A percentile compares a stretch with the other conserved stretches of the same genome.
Conservation (phyloP, 2,888 invertebrate species). For the Zygothrica quintamaculata region DNA sequence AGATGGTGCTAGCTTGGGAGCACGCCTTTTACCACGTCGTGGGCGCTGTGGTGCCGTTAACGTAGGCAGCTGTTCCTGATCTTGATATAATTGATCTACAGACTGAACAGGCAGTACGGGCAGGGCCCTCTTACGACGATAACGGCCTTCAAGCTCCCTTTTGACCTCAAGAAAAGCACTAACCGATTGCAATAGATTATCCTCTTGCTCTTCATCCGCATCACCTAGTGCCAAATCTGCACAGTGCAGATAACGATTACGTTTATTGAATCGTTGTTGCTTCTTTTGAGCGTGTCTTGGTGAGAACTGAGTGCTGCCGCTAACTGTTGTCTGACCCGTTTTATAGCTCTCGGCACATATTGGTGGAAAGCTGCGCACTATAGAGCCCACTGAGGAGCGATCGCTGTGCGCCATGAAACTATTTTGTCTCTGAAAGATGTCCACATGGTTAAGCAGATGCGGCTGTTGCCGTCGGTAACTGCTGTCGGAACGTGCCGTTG, state of each 20-base stretch:
- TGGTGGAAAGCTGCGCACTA: slow-evolving; percentile 81
- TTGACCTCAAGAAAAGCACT: slow-evolving; percentile 83
- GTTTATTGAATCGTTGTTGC: slow-evolving; percentile 48
- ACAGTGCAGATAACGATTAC: slow-evolving; percentile 78
- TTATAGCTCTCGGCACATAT: slow-evolving; percentile 68
- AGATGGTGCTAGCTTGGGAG: slow-evolving; percentile 65
- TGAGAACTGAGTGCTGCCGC: slow-evolving; percentile 37
- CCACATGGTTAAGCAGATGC: slow-evolving; percentile 70
- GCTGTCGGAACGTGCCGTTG: slow-evolving; percentile 73
- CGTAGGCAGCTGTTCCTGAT: background rate
- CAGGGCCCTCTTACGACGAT: slow-evolving; percentile 40
- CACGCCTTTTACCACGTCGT: slow-evolving; percentile 54
- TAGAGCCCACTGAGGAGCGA: slow-evolving; percentile 82
- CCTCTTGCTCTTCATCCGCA: slow-evolving; percentile 78
- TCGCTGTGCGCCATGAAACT: slow-evolving; percentile 81
- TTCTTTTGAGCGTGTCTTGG: slow-evolving; percentile 41
- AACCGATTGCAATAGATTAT: slow-evolving; percentile 82
- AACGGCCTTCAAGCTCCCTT: slow-evolving; percentile 76
- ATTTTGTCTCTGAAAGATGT: slow-evolving; percentile 80
- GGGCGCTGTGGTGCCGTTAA: slow-evolving; percentile 25
- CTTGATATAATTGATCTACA: background rate
- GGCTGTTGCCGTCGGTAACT: slow-evolving; percentile 57
- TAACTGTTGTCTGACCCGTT: slow-evolving; percentile 54
- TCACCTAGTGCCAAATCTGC: slow-evolving; percentile 82
- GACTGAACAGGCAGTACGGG: slow-evolving; percentile 41